Evolutionary conservation across 1,140 invertebrate species (phyloP), one percentile per base, ranked within the genome.

Genomic region (Drosophila hydei): DNA sequence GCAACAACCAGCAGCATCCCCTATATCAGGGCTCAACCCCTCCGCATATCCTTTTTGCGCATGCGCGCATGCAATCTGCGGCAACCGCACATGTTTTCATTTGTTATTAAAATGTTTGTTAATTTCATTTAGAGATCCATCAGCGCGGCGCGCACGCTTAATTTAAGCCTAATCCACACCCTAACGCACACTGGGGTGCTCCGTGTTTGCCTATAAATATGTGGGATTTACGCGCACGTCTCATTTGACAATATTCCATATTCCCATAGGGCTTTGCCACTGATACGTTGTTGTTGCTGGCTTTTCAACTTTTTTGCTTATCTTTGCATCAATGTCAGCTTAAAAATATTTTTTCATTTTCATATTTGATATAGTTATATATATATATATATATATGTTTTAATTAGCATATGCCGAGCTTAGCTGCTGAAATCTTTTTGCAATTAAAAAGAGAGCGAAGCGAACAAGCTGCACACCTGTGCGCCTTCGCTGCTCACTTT

Each of bases 21-120:
- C 14, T 12, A 8, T 16, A 51, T 51, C 60, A 75, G 68, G 72
- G 61, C 61, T 23, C 36, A 42, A 16, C 4, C 52, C 4, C 21
- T 6, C 7, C 19, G 12, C 36, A 40, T 30, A 8, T 30, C 19
- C 18, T 18, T 38, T 14, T 6, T 23, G 14, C 36, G 18, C 23
- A 36, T 42, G 56, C 77, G 83, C 63, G 61, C 76, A 63, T 89
- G 84, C 83, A 88, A 88, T 85, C 67, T 88, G 47, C 63, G 85
- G 79, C 85, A 77, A 89, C 85, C 88, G 77, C 89, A 91, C 79
- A 89, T 91, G 89, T 91, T 91, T 91, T 90, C 81, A 89, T 91
- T 91, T 91, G 89, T 91, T 91, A 91, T 91, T 91, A 91, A 91
- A 91, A 90, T 84, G 85, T 90, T 90, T 90, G 83, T 87, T 89